Conservation (phyloP, 1,140 invertebrate genomes). For the Cylas formicarius region DNA sequence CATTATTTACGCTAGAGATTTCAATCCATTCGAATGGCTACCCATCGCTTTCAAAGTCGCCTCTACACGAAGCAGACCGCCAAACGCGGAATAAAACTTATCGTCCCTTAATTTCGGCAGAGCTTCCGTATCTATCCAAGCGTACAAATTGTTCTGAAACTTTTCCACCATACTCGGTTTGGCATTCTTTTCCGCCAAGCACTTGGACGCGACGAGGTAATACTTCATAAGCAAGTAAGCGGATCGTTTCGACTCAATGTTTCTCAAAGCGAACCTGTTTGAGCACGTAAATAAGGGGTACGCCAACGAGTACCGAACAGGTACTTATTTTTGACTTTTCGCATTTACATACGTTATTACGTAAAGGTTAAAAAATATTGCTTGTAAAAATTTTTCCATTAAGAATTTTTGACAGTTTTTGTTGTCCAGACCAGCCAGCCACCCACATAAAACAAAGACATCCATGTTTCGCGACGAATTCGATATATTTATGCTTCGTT, state of each 20-base stretch:
- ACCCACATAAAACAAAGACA: no score
- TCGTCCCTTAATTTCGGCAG: slow-evolving; percentile 51
- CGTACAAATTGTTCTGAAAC: slow-evolving; percentile 50
- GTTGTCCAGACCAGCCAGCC: no score
- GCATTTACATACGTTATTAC: no score
- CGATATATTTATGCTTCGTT: no score
- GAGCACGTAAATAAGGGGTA: no score
- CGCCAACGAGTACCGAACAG: neutral
- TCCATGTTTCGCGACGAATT: no score
- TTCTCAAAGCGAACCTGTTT: slow-evolving; percentile 45
- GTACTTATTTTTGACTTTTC: no score
- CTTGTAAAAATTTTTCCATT: no score
- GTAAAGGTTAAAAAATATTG: no score
- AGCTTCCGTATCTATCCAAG: slow-evolving; percentile 51
- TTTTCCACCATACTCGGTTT: slow-evolving; percentile 39
- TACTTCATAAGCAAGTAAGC: slow-evolving; percentile 51
- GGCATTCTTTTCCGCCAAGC: slow-evolving; percentile 41
- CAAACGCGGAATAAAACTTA: slow-evolving; percentile 54
- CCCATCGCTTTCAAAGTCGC: slow-evolving; percentile 48
- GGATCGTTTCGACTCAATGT: slow-evolving; percentile 46
- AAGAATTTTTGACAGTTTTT: no score
- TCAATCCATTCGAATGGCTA: slow-evolving; percentile 19
- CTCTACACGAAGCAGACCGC: slow-evolving; percentile 50
- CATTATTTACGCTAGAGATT: neutral
- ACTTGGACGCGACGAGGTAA: slow-evolving; percentile 45